Evolutionary conservation across 2,797 vertebrate genomes (phyloP).

Genomic region (Microctenopoma steveboyesi): DNA sequence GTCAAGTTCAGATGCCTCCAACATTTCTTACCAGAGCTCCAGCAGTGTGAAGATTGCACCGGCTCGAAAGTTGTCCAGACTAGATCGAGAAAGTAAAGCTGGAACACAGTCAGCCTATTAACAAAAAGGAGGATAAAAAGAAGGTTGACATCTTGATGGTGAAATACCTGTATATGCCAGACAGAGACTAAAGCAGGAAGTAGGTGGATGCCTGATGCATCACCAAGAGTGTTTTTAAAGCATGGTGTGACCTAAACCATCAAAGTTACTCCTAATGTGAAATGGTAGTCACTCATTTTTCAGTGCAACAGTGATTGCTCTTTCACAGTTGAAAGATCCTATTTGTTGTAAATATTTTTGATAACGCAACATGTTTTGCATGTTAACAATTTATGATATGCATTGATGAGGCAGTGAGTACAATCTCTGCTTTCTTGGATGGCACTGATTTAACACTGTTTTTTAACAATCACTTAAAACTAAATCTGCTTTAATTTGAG

Average conservation of each 20-base stretch:
- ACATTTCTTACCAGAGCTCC: slow-evolving; percentile 89
- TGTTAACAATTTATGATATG: slow-evolving; percentile 14
- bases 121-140: slow-evolving; percentile 91
- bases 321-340: slow-evolving; percentile 5
- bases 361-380: slow-evolving; percentile 7
- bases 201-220: slow-evolving; percentile 83
- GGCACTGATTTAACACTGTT: slow-evolving; percentile 1
- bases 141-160: slow-evolving; percentile 95
- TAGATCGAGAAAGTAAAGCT: slow-evolving; percentile 63
- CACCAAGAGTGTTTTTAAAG: slow-evolving; percentile 71
- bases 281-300: neutral
- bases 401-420: no score
- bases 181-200: slow-evolving; percentile 93
- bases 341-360: neutral
- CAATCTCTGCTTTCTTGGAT: neutral
- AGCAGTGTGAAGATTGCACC: slow-evolving; percentile 92
- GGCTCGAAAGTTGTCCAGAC: slow-evolving; percentile 47
- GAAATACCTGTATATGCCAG: slow-evolving; percentile 95
- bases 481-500: no score
- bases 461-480: no score
- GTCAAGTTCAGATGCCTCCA: slow-evolving; percentile 88
- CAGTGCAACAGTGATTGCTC: neutral
- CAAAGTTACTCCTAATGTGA: neutral
- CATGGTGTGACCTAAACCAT: slow-evolving; percentile 84
- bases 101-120: slow-evolving; percentile 45